Conservation (phyloP, 2,797 vertebrate genomes). For the Poeciliopsis turneri region DNA sequence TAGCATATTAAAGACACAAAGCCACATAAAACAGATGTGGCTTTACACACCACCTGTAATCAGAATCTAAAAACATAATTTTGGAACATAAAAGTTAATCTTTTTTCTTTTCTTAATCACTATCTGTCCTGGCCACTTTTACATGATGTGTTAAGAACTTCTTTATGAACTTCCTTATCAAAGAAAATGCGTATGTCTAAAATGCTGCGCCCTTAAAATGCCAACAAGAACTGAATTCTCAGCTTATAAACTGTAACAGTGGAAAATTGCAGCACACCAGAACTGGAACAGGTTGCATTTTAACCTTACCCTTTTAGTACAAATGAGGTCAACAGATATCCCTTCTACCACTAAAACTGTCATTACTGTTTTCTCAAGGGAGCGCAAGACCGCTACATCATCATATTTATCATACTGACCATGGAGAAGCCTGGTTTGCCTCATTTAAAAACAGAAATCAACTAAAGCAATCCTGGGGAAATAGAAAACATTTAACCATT, state of each 20-base stretch:
- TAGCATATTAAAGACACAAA: not conserved
- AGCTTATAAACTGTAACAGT: not conserved
- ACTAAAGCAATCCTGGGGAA: not conserved
- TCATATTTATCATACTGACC: not conserved
- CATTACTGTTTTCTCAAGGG: not conserved
- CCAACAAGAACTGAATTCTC: not conserved
- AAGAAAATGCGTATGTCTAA: not conserved
- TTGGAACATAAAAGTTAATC: not conserved
- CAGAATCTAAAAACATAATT: not conserved
- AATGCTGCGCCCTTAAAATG: not conserved
- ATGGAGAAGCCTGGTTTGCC: not conserved
- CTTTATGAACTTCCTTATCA: not conserved
- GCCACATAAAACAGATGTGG: not conserved
- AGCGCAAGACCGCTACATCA: not conserved
- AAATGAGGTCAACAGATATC: not conserved
- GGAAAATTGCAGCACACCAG: not conserved
- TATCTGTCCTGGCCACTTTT: not conserved
- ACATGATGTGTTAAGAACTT: not conserved
- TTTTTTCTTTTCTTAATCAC: not conserved
- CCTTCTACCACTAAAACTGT: not conserved
- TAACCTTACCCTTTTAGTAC: not conserved
- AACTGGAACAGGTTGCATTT: not conserved
- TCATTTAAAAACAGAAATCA: not conserved
- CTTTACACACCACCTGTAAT: not conserved
- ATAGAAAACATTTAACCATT: not conserved